Conservation (phyloP, 2,113 vertebrate species). For the Hippocampus comes region DNA sequence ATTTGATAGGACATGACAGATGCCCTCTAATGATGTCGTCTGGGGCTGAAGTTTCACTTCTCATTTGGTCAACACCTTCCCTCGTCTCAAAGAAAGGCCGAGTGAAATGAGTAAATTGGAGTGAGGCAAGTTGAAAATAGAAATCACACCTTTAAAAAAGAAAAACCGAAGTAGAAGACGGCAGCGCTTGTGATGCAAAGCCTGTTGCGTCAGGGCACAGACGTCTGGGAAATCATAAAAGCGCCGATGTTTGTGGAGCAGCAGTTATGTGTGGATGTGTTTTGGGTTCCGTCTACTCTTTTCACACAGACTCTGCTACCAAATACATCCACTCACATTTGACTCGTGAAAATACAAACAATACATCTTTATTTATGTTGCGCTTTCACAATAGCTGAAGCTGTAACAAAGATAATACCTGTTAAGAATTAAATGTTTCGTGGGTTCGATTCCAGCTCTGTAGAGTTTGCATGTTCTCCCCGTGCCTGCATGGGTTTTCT, state of each 20-base stretch:
- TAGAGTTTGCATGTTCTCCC: too few species aligned
- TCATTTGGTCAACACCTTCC: conserved; percentile 39
- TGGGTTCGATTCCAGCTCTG: too few species aligned
- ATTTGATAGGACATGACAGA: conserved; percentile 43
- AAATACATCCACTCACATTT: conserved; percentile 11
- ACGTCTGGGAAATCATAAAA: conserved; percentile 54
- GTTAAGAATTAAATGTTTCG: too few species aligned
- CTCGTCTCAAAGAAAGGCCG: conserved; percentile 2
- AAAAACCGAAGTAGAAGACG: conserved; percentile 8
- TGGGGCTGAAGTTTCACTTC: conserved; percentile 38
- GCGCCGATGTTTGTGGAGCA: conserved; percentile 32
- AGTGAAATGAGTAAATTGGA: not conserved
- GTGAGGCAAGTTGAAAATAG: conserved; percentile 5
- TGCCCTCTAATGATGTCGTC: conserved; percentile 13
- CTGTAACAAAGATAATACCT: too few species aligned
- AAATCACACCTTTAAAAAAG: not conserved
- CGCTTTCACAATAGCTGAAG: too few species aligned
- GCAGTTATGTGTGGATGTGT: conserved; percentile 3
- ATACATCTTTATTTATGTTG: too few species aligned
- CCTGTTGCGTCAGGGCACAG: conserved; percentile 30
- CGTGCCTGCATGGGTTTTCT: too few species aligned
- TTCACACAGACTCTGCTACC: conserved; percentile 8
- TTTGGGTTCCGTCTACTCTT: conserved; percentile 32
- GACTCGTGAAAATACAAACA: not conserved
- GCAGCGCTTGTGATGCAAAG: conserved; percentile 38